Percentiles rank a stretch among this genome's conserved stretches.
These are phyloP conservation scores for Steinernema hermaphroditum DNA, from an alignment of 2,888 invertebrate genomes.

Conservation along the genomic window DNA sequence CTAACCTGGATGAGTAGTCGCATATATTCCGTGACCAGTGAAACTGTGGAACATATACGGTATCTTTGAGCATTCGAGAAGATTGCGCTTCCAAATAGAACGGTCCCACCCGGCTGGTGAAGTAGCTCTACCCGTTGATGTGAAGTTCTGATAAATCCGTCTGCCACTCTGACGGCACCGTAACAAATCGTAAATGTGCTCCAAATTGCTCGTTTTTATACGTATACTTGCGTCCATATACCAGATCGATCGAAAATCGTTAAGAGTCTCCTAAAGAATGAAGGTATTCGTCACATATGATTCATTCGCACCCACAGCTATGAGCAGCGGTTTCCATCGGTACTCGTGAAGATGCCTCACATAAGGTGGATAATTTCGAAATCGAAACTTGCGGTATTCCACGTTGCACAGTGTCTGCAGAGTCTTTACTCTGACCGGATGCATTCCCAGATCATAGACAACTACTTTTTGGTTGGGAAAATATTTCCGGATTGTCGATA, in stretches of 20 bases:
- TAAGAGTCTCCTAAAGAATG: slow-evolving; percentile 62
- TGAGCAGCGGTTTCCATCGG: slow-evolving; percentile 57
- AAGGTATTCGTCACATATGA: neutral
- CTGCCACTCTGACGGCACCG: slow-evolving; percentile 53
- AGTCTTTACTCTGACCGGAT: neutral
- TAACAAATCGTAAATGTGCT: slow-evolving; percentile 57
- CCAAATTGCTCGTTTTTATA: slow-evolving; percentile 58
- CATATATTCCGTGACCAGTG: slow-evolving; percentile 54
- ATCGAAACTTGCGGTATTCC: slow-evolving; percentile 47
- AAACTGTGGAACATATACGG: slow-evolving; percentile 49
- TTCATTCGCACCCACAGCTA: slow-evolving; percentile 43
- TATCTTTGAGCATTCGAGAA: slow-evolving; percentile 43
- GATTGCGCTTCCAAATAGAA: slow-evolving; percentile 36
- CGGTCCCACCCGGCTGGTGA: slow-evolving; percentile 45
- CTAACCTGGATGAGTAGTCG: slow-evolving; percentile 51
- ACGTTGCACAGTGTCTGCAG: slow-evolving; percentile 47
- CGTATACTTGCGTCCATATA: slow-evolving; percentile 65
- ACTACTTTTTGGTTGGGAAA: slow-evolving; percentile 34
- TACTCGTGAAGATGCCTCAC: slow-evolving; percentile 39
- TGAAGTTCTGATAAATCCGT: slow-evolving; percentile 33
- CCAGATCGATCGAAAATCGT: slow-evolving; percentile 65
- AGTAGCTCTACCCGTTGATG: too few species aligned
- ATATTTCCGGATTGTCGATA: slow-evolving; percentile 36
- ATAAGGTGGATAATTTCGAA: slow-evolving; percentile 40
- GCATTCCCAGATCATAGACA: slow-evolving; percentile 43